Evolutionary conservation across 2,797 vertebrate genomes (phyloP), one percentile per base, ranked within the genome.

Genomic region (Hyperoplus immaculatus): DNA sequence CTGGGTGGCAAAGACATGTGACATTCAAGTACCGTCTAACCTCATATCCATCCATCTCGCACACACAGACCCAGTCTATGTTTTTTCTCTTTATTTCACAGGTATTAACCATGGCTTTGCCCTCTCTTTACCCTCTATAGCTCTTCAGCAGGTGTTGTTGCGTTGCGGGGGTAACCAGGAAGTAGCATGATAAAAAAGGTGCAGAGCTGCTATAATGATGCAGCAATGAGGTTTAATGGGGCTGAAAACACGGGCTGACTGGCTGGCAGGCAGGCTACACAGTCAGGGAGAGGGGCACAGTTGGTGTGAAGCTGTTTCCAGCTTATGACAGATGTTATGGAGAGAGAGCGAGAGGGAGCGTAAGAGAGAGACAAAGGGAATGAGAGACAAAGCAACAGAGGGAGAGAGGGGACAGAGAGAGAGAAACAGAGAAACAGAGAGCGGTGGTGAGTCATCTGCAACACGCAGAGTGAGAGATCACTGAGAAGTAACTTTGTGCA

Each of bases 171-270:
- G 70, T 86, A 86, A 85, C 86, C 85, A 82, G 85, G 77, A 92
- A 87, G 86, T 80, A 77, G 71, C 71, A 64, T 46, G 80, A 69
- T 83, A 83, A 86, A 83, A 86, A 73, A 84, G 77, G 74, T 73
- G 69, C 74, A 71, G 77, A 75, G 84, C 78, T 77, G 81, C 65
- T 87, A 68, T 88, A 92, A 88, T 86, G 77, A 92, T 88, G 84
- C 87, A 86, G 89, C 84, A 81, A 78, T 88, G 90, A 89, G 87
- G 88, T 87, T 92, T 92, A 92, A 93, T 94, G 91, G 85, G 86
- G 82, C 88, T 92, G 91, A 92, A 94, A 94, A 90, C 84, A 76
- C 78, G 64, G 83, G 78, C 86, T 87, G 90, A 94, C 91, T 92
- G 72, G 84, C 89, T 89, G 87, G 89, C 90, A 88, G 82, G 77